Conservation (phyloP, 2,113 vertebrate genomes). For the Podiceps cristatus region DNA sequence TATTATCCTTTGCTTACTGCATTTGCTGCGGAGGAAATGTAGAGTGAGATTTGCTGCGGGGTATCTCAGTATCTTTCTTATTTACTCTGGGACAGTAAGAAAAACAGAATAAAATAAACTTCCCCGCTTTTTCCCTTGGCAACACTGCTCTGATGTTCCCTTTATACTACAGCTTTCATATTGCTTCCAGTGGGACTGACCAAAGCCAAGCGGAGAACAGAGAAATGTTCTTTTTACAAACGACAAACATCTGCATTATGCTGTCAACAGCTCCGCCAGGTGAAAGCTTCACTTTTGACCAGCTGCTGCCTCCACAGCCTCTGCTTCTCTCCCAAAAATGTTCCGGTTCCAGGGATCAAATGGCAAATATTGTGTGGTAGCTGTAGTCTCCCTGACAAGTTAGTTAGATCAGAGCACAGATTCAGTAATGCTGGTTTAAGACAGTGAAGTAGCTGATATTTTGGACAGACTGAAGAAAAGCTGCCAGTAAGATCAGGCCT, state of each 20-base stretch:
- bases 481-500: neutral
- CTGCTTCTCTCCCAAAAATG: neutral
- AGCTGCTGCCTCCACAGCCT: neutral
- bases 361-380: neutral
- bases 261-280: neutral
- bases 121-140: neutral
- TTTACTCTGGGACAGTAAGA: neutral
- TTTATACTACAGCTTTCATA: neutral
- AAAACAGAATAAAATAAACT: neutral
- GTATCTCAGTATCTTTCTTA: neutral
- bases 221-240: neutral
- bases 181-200: neutral
- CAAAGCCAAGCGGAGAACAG: neutral
- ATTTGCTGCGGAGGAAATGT: neutral
- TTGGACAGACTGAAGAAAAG: constrained; percentile 35
- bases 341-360: neutral
- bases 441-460: neutral
- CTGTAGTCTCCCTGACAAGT: neutral
- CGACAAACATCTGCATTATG: neutral
- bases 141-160: neutral
- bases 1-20: neutral
- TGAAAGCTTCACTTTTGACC: neutral
- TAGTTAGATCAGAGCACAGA: neutral
- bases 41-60: neutral
- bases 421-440: neutral